Conservation (phyloP, 2,888 invertebrate genomes). For the Halocaridina rubra region DNA sequence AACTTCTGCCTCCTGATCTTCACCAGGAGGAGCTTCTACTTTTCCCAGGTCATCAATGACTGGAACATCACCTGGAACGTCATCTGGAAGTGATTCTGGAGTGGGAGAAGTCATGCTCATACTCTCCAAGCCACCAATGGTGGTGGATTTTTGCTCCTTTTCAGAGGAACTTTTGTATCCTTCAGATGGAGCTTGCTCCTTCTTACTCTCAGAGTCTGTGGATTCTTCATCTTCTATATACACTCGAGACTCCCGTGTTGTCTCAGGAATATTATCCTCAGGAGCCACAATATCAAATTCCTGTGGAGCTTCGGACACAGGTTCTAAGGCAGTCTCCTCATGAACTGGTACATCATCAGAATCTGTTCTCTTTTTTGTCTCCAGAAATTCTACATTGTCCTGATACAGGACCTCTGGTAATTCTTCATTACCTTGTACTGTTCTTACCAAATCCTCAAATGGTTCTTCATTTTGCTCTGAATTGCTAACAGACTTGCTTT, state of each 20-base stretch:
- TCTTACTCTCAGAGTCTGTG: not conserved
- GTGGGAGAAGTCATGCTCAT: constrained; percentile 54
- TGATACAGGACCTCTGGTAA: not conserved
- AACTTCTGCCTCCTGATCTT: not conserved
- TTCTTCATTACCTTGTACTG: no score
- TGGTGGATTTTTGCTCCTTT: not conserved
- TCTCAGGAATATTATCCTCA: not conserved
- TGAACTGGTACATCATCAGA: not conserved
- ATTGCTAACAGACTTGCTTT: not conserved
- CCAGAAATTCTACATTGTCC: constrained; percentile 13
- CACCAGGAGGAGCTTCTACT: not conserved
- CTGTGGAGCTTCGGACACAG: not conserved
- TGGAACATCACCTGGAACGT: not conserved
- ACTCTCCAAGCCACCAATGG: constrained; percentile 27
- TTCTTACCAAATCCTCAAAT: no score
- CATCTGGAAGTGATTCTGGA: constrained; percentile 22
- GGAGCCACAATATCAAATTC: not conserved
- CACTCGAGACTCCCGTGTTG: constrained; percentile 20
- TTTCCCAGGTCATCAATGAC: not conserved
- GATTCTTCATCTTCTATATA: constrained; percentile 18
- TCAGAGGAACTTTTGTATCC: not conserved
- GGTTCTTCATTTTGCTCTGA: no score
- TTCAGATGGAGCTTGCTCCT: not conserved
- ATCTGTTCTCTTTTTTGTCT: constrained; percentile 19
- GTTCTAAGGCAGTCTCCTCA: not conserved